A percentile compares a stretch with the other conserved stretches of the same genome.
phyloP scores from a whole-genome alignment of 37 sponge, comb jelly and placozoan genomes.

The Spongilla lacustris region DNA sequence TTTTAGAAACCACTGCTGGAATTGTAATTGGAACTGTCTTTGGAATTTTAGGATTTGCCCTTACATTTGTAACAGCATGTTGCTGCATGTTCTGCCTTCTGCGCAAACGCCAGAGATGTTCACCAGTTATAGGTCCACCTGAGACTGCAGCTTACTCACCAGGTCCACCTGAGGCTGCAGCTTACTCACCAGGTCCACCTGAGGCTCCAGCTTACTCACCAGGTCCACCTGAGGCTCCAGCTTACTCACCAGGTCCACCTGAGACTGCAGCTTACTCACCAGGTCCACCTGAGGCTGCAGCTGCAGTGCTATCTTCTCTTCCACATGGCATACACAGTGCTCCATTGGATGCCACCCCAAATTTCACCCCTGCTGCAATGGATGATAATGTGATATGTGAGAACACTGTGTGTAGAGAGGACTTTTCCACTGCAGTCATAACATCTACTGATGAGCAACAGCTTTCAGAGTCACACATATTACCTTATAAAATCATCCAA shows the following conservation, averaged over 20 bases:
- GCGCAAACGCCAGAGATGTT: not conserved
- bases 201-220: no score
- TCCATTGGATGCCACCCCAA: no score
- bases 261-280: not conserved
- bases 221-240: no score
- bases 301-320: not conserved
- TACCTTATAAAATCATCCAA: not conserved
- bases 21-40: not conserved
- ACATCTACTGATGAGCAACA: not conserved
- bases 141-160: no score
- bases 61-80: not conserved
- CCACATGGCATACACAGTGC: not conserved
- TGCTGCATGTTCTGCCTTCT: not conserved
- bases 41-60: not conserved
- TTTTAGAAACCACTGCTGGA: not conserved
- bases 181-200: no score
- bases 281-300: not conserved
- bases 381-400: not conserved
- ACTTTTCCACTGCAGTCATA: not conserved
- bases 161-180: no score
- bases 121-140: not conserved
- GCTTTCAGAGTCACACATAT: not conserved
- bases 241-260: no score
- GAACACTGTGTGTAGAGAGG: not conserved
- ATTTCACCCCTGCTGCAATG: not conserved